These are phyloP conservation scores for Falco rusticolus DNA, from an alignment of 2,797 vertebrate genomes.

Conservation along the genomic window DNA sequence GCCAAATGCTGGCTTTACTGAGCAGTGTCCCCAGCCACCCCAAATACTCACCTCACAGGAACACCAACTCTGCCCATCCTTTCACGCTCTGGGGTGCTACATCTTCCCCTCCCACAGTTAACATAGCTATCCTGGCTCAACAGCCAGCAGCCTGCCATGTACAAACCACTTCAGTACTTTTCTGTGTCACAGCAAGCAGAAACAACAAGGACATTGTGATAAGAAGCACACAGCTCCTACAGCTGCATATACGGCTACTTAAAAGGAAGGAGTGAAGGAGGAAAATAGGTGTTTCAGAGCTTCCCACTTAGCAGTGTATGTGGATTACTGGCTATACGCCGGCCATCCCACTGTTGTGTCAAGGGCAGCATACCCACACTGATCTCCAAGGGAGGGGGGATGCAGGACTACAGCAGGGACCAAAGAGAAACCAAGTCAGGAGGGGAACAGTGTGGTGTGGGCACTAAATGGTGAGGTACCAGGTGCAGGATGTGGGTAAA, in stretches of 20 bases:
- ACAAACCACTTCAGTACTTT: neutral
- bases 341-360: neutral
- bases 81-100: neutral
- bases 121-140: neutral
- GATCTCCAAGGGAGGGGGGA: neutral
- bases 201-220: neutral
- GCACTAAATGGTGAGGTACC: neutral
- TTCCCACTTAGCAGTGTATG: neutral
- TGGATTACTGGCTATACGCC: neutral
- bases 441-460: neutral
- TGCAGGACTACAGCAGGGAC: neutral
- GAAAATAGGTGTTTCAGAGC: neutral
- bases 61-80: neutral
- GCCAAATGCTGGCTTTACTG: neutral
- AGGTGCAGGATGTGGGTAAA: neutral
- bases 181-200: neutral
- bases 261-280: neutral
- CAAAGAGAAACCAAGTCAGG: neutral
- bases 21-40: neutral
- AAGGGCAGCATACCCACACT: accelerated
- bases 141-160: neutral
- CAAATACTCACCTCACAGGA: neutral
- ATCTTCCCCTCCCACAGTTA: neutral
- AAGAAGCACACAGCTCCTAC: neutral
- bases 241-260: neutral